A percentile compares a stretch with the other conserved stretches of the same genome.
These are phyloP conservation scores for Puma concolor DNA, from an alignment of 2,113 vertebrate genomes.

Conservation along the genomic window DNA sequence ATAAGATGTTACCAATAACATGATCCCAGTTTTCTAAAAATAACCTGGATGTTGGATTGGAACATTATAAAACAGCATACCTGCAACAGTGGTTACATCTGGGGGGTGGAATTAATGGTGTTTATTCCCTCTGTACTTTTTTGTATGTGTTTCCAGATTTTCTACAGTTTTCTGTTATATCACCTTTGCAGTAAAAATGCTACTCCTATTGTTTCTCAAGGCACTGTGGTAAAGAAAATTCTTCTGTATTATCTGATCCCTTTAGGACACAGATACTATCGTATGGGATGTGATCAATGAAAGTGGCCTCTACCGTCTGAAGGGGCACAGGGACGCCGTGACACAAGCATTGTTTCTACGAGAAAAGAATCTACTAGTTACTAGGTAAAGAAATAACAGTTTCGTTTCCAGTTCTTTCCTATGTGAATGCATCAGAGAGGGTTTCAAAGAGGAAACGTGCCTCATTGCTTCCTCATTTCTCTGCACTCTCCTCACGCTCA, in stretches of 20 bases:
- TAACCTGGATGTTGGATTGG: not conserved
- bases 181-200: not conserved
- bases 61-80: not conserved
- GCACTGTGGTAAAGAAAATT: not conserved
- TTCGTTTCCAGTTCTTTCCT: not conserved
- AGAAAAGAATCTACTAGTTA: conserved; percentile 94
- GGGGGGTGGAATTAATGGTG: not conserved
- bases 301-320: conserved; percentile 95
- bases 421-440: not conserved
- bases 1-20: not conserved
- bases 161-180: not conserved
- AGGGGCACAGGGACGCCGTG: conserved; percentile 95
- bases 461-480: not conserved
- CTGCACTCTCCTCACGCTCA: accelerated
- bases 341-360: conserved; percentile 93
- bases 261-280: conserved; percentile 96
- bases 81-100: not conserved
- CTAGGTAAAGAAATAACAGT: conserved; percentile 87
- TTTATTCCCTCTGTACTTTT: not conserved
- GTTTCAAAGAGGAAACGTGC: not conserved
- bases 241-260: not conserved
- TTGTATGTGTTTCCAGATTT: not conserved
- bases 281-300: conserved; percentile 99
- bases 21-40: not conserved
- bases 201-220: not conserved